phyloP scores from a whole-genome alignment of 2,888 invertebrate species.

The Brenthis ino region DNA sequence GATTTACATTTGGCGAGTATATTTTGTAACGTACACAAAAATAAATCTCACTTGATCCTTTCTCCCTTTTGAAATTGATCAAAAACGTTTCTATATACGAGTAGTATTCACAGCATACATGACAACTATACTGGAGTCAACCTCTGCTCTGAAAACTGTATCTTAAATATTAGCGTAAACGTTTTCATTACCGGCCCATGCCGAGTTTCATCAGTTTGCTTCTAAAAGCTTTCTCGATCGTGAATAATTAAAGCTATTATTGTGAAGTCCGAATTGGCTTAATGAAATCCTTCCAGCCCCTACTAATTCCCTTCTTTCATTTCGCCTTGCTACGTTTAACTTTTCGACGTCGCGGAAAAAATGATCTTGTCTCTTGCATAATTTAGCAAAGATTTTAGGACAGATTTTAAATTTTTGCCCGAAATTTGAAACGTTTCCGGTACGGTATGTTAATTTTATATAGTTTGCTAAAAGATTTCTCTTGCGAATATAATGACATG shows the following conservation, averaged over 20 bases:
- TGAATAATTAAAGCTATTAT: constrained; percentile 75
- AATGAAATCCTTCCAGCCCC: constrained; percentile 58
- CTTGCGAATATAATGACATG: too few species aligned
- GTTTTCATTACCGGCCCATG: constrained; percentile 64
- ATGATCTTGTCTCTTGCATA: constrained; percentile 27
- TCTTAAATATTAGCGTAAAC: constrained; percentile 41
- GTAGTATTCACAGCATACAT: background rate
- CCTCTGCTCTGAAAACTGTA: constrained; percentile 29
- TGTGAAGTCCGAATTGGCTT: constrained; percentile 64
- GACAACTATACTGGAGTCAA: background rate
- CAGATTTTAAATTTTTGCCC: constrained; percentile 17
- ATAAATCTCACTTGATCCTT: too few species aligned
- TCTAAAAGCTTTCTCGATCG: constrained; percentile 68
- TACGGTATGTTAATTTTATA: constrained; percentile 6
- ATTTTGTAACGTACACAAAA: too few species aligned
- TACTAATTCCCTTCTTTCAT: constrained; percentile 38
- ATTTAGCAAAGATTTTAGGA: constrained; percentile 9
- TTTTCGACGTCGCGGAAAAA: constrained; percentile 29
- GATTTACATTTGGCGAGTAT: too few species aligned
- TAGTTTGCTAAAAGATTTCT: background rate
- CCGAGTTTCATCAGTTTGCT: constrained; percentile 61
- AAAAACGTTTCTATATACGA: background rate
- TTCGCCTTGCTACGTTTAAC: constrained; percentile 34
- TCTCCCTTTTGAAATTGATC: background rate
- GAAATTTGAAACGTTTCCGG: constrained; percentile 5